These are phyloP conservation scores for Myocastor coypus DNA, from an alignment of 2,113 vertebrate genomes.

Conservation along the genomic window DNA sequence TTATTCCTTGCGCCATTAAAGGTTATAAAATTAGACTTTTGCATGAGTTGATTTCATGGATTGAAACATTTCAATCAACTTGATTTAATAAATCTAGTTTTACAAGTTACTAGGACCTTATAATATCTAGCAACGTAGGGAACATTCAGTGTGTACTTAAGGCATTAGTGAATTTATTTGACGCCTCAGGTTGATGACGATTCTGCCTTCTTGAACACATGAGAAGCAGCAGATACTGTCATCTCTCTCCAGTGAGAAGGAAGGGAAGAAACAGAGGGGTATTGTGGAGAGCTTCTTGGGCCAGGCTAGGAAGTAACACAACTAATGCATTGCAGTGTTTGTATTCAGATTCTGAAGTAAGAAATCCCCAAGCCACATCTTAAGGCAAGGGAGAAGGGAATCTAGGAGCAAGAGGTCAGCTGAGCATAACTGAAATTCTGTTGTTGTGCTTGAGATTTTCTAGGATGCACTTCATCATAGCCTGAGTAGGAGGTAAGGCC, in stretches of 20 bases:
- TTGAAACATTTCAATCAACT: constrained; percentile 32
- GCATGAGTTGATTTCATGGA: not conserved
- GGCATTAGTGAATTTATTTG: not conserved
- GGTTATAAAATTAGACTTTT: constrained; percentile 1
- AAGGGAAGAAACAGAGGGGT: not conserved
- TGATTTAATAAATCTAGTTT: not conserved
- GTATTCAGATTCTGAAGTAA: not conserved
- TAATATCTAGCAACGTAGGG: not conserved
- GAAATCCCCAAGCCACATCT: not conserved
- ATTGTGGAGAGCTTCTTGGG: not conserved
- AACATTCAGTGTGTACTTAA: not conserved
- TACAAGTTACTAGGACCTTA: not conserved
- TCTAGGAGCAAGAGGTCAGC: not conserved
- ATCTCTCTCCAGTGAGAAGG: not conserved
- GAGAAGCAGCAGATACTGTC: not conserved
- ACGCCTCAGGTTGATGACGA: not conserved
- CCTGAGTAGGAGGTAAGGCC: not conserved
- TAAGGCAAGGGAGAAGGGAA: not conserved
- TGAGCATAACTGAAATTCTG: not conserved
- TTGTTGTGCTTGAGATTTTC: not conserved
- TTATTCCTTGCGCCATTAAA: constrained; percentile 17
- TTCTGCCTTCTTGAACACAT: not conserved
- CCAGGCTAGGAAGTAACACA: not conserved
- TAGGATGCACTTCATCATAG: not conserved
- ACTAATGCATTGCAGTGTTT: not conserved